A percentile compares a stretch with the other conserved stretches of the same genome.
Conservation (phyloP, 2,888 invertebrate genomes). For the Macropis europaea region DNA sequence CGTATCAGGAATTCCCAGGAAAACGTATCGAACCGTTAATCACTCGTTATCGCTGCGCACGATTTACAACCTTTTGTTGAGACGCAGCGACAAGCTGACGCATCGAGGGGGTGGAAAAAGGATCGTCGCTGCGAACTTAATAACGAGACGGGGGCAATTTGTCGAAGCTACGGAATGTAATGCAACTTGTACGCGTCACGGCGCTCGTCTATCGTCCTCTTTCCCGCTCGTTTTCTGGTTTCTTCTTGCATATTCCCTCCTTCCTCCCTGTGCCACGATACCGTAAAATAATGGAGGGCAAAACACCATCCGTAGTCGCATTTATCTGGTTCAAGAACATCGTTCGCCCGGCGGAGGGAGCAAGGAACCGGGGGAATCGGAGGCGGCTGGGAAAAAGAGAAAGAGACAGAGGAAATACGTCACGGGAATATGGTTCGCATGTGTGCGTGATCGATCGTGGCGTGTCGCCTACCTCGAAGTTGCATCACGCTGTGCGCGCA, state of each 20-base stretch:
- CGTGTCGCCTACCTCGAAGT: constrained; percentile 58
- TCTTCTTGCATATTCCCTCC: constrained; percentile 6
- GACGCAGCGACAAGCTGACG: not conserved
- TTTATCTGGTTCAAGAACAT: constrained; percentile 39
- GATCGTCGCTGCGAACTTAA: not conserved
- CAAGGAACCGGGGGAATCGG: not conserved
- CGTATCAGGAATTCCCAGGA: not conserved
- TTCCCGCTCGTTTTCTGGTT: not conserved
- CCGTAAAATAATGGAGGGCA: constrained; percentile 4
- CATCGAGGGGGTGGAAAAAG: not conserved
- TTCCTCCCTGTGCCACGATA: not conserved
- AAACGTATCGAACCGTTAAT: not conserved
- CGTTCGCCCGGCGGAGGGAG: not conserved
- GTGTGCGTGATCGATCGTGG: constrained; percentile 71
- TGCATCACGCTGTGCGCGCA: constrained; percentile 61
- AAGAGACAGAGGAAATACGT: constrained; percentile 11
- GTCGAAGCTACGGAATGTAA: constrained; percentile 25
- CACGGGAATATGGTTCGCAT: constrained; percentile 46
- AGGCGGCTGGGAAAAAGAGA: not conserved
- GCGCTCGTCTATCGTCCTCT: not conserved
- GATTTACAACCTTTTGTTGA: not conserved
- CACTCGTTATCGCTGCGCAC: not conserved
- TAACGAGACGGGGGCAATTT: constrained; percentile 26
- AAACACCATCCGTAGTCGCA: constrained; percentile 21
- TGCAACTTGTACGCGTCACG: constrained; percentile 2